These are phyloP conservation scores for Dryocosmus kuriphilus DNA, from an alignment of 2,888 invertebrate species.

Conservation along the genomic window DNA sequence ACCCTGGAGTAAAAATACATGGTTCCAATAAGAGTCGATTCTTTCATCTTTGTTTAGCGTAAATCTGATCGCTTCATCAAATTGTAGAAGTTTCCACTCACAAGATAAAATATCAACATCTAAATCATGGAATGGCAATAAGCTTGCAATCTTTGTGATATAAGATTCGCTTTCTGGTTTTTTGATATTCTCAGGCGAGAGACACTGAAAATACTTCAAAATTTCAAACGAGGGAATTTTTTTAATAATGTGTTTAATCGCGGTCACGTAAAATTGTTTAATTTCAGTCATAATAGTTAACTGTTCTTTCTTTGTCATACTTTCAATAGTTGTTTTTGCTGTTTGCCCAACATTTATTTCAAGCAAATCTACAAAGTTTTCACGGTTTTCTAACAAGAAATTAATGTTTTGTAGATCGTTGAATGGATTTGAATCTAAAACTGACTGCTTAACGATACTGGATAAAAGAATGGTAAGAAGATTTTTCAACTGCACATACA, in stretches of 20 bases:
- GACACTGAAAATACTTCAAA: too few relatives aligned
- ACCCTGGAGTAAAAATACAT: too few relatives aligned
- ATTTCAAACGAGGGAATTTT: too few relatives aligned
- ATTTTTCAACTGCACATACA: slow-evolving; percentile 43
- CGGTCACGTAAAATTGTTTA: background rate
- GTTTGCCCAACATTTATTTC: background rate
- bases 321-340: background rate
- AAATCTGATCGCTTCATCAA: too few relatives aligned
- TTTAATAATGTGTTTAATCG: background rate
- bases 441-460: background rate
- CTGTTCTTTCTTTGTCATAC: background rate
- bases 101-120: too few relatives aligned
- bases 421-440: background rate
- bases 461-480: slow-evolving; percentile 11
- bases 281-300: background rate
- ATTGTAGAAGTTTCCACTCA: too few relatives aligned
- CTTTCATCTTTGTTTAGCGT: too few relatives aligned
- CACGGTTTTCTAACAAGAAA: background rate
- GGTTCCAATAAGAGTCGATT: too few relatives aligned
- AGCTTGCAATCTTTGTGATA: too few relatives aligned
- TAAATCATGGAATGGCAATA: too few relatives aligned
- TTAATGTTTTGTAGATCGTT: background rate
- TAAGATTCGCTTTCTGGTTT: too few relatives aligned
- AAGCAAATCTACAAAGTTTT: background rate
- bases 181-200: too few relatives aligned